Base-by-base conservation (phyloP, 2,888 invertebrate genomes). In the Dendrolimus houi region DNA sequence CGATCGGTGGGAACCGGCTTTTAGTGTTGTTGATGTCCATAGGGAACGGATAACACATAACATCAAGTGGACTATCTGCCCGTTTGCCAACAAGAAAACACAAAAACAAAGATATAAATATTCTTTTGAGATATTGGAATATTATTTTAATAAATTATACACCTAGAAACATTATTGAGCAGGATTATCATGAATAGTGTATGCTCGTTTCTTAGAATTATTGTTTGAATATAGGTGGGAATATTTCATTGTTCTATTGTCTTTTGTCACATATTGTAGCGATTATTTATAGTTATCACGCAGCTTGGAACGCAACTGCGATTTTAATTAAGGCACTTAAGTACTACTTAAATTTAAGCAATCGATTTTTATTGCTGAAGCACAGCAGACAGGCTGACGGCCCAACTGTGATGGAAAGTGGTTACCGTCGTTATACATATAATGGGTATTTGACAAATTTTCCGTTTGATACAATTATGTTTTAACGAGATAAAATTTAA, bases 181-280 rank as follows among this genome's bases (percentile, higher is more conserved):
- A 47, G 47, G 47, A 47, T 47, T 47, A 12, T 47, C 12, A 47
- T 47, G 8, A 47, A 12, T 47, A 29, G 29, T 55, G 40, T n/a
- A 55, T 13, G n/a, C 40, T 64, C 64, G 70, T 79, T 85, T 82
- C 81, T 72, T 62, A 78, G 85, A 85, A 85, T 67, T 72, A 73
- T 73, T 77, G 79, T 79, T 75, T 76, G 77, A 79, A 74, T 79
- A 81, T 78, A 81, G 81, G 82, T 87, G 87, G 79, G 87, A 87
- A 75, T 81, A 75, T 29, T 68, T 71, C 83, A 87, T 89, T 88
- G 89, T 89, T 88, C 87, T 77, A 88, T 87, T 89, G 89, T 88
- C 73, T 77, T 64, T 75, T 71, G 68, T 67, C 76, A 77, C 71
- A 72, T 77, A 85, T 86, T 85, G 85, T 71, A 79, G 70, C 78